phyloP scores from a whole-genome alignment of 2,888 invertebrate genomes.

The Automeris io region DNA sequence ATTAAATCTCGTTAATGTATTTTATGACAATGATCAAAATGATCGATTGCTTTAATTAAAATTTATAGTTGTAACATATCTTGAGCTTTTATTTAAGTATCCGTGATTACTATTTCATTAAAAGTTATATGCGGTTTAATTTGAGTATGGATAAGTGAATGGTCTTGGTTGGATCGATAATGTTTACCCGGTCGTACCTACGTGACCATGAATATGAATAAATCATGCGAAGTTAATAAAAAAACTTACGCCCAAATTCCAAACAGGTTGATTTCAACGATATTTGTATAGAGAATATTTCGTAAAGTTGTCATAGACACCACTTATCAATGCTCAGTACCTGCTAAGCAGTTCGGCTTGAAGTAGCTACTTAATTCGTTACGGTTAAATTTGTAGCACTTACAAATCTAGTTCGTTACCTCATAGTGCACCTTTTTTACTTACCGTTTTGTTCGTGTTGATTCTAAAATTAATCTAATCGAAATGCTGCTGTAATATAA shows the following conservation, averaged over 20 bases:
- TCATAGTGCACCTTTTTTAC: no score
- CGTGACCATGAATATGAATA: conserved; percentile 32
- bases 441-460: no score
- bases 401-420: not conserved
- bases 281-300: not conserved
- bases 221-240: not conserved
- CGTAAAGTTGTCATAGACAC: no score
- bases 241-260: conserved; percentile 1
- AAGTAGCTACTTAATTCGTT: not conserved
- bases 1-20: no score
- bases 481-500: not conserved
- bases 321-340: not conserved
- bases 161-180: conserved; percentile 24
- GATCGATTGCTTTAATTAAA: no score
- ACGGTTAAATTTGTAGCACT: not conserved
- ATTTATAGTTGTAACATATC: no score
- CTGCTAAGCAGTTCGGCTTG: not conserved
- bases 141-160: conserved; percentile 12
- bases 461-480: no score
- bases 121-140: no score
- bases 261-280: not conserved
- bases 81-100: no score
- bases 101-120: no score
- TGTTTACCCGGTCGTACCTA: conserved; percentile 22
- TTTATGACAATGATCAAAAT: no score